phyloP scores from a whole-genome alignment of 2,797 vertebrate genomes.

The Cygnus olor region DNA sequence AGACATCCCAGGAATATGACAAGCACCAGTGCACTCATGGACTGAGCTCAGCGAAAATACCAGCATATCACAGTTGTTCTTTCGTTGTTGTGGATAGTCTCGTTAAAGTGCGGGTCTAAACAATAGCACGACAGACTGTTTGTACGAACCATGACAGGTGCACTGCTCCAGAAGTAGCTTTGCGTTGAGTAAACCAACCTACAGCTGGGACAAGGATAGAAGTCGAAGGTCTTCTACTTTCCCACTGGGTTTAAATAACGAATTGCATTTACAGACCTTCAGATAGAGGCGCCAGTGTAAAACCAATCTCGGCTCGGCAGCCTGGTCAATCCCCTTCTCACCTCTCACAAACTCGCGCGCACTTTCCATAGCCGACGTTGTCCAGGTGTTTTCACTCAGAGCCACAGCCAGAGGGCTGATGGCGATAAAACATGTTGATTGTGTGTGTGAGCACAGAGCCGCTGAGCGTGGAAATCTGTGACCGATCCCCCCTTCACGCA shows the following conservation, averaged over 20 bases:
- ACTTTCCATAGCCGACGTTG: neutral
- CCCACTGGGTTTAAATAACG: neutral
- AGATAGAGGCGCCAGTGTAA: neutral
- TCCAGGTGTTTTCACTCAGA: neutral
- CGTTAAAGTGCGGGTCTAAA: neutral
- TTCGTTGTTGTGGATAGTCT: neutral
- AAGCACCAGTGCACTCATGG: neutral
- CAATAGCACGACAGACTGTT: neutral
- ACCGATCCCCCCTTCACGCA: neutral
- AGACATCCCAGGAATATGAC: neutral
- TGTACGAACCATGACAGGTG: neutral
- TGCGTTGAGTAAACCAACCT: neutral
- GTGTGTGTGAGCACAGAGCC: neutral
- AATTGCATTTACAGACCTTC: neutral
- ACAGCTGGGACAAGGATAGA: neutral
- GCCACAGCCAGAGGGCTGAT: neutral
- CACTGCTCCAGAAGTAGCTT: neutral
- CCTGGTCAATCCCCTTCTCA: neutral
- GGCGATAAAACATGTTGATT: neutral
- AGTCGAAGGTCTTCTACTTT: neutral
- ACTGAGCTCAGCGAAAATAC: fast-evolving
- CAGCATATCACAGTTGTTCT: neutral
- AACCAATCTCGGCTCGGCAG: neutral
- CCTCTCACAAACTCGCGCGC: neutral
- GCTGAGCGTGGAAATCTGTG: neutral